Conservation (phyloP, 2,113 vertebrate species). For the Suricata suricatta region DNA sequence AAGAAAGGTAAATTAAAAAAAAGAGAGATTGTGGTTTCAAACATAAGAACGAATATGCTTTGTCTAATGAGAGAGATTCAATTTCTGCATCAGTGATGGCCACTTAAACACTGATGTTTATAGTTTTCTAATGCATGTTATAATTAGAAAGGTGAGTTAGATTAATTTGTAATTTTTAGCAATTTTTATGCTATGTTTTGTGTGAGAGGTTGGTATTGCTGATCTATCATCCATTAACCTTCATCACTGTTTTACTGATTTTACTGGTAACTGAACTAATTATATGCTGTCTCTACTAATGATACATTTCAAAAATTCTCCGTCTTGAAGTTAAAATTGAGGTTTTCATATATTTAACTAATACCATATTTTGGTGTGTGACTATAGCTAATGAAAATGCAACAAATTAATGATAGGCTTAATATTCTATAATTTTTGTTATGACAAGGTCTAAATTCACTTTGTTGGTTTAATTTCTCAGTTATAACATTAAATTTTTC, state of each 20-base stretch:
- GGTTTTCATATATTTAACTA: constrained; percentile 29
- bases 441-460: neutral
- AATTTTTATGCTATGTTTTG: constrained; percentile 8
- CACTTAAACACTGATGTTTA: neutral
- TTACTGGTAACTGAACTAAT: neutral
- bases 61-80: constrained; percentile 31
- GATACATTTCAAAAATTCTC: neutral
- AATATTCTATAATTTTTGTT: constrained; percentile 37
- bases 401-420: neutral
- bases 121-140: neutral
- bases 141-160: neutral
- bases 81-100: neutral
- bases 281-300: neutral
- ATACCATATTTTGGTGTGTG: neutral
- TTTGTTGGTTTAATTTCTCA: constrained; percentile 34
- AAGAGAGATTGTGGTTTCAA: neutral
- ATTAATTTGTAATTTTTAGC: constrained; percentile 25
- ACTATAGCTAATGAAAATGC: neutral
- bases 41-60: neutral
- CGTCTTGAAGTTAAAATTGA: neutral
- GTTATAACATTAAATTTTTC: neutral
- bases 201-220: neutral
- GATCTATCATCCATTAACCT: neutral
- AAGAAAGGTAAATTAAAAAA: constrained; percentile 91
- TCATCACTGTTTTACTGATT: neutral